Evolutionary conservation across 2,888 invertebrate species (phyloP), one percentile per base, ranked within the genome.

Genomic region (Mactromeris polynyma): DNA sequence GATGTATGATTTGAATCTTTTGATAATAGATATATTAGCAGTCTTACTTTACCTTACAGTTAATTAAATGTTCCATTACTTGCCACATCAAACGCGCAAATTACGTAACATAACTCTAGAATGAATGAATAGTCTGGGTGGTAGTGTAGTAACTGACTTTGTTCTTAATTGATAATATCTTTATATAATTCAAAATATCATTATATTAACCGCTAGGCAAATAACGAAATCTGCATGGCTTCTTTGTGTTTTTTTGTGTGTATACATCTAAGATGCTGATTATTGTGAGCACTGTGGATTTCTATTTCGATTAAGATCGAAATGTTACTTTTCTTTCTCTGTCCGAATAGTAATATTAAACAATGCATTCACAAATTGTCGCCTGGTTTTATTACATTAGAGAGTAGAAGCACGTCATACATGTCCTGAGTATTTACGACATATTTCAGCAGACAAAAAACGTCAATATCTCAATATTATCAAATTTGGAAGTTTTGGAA

Each of bases 71-170:
- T 26, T 33, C 14, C 14, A 73, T 73, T 73, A 73, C 17, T 6
- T 26, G 14, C 33, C 33, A 73, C 73, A 73, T 73, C 73, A 73
- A 73, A 73, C 33, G 33, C 31, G 36, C 19, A 36, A 3, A 4
- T 36, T 36, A 73, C 33, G 73, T 73, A 73, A 73, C 73, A 73
- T 73, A 73, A 73, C 33, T 36, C 73, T n/a, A 64, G 26, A 64
- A 9, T 64, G 58, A n/a, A 64, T 3, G 26, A 4, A 26, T 46
- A 26, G 58, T 64, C 58, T 64, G 58, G 58, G 58, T 64, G 58
- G 58, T 64, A 64, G 58, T 26, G 26, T 11, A 64, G 26, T n/a
- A 7, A 9, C 26, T 64, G n/a, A n/a, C 58, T 64, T 64, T 64
- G 58, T 64, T 9, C 58, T 26, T 64, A 64, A 64, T 64, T 64